Base-by-base conservation (phyloP, 1,140 invertebrate genomes). In the Limonius californicus region DNA sequence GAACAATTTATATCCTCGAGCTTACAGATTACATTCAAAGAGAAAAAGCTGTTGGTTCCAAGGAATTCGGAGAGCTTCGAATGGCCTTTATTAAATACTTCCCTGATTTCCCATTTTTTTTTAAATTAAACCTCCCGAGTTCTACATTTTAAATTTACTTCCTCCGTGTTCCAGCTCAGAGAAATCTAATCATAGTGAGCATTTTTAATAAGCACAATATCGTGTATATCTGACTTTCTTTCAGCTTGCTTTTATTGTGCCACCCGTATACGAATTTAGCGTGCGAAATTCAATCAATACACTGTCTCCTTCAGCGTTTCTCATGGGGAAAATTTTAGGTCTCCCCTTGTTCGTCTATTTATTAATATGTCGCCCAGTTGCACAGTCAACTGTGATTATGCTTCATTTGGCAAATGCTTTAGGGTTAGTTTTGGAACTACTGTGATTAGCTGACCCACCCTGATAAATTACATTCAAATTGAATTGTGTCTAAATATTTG, bases 1-100 rank as follows among this genome's bases (percentile, higher is more conserved):
- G 45, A 50, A 21, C 20, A 50, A 50, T 50, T 50, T 50, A 50
- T 50, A 50, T 39, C 35, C n/a, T 14, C 8, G n/a, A 39, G 35
- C 35, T 39, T 39, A 2, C 35, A 14, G 35, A 39, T 39, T 39
- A 39, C 35, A 2, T 39, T 39, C n/a, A 39, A 39, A 39, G 35
- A 39, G 35, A 39, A 39, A 39, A 39, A 39, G 8, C 35, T 39
- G 35, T 2, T 39, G 35, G 8, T 39, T 39, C 11, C n/a, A 12
- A 39, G 35, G 35, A 39, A 39, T 39, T 39, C n/a, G n/a, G n/a
- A 39, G 35, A 39, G 35, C 35, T 14, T 39, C n/a, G n/a, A 14
- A 39, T 6, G 2, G 35, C 11, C n/a, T 39, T 39, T 39, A 39
- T 39, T 39, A 39, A 39, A 39, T 39, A 39, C 35, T 39, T 39